Base-by-base conservation (phyloP, 2,797 vertebrate species). In the Leontocebus nigricollis region DNA sequence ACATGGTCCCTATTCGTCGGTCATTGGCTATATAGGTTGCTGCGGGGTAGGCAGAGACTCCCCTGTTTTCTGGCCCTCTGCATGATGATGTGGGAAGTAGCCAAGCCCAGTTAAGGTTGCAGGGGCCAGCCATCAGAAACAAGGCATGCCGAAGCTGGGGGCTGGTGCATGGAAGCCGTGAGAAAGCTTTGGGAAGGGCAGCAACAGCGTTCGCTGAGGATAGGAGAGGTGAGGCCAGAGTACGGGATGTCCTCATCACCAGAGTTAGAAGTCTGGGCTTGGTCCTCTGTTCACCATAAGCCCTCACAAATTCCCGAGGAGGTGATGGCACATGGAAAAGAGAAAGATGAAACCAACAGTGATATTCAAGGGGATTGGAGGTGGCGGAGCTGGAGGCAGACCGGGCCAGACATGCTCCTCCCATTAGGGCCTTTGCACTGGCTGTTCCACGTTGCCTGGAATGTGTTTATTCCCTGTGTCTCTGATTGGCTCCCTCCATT, bases 171-270 rank as follows among this genome's bases (percentile, higher is more conserved):
- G 55, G 55, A 55, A 46, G 30, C 4, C 8, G 19, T 4, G 33
- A 46, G 41, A 64, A 61, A 36, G 57, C 13, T 9, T 30, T 20
- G 0, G 70, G 22, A 19, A 80, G 46, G 27, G 84, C 0, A 7
- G 15, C 20, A 30, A 6, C 41, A 13, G 52, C 1, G 0, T 8
- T 48, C 2, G 27, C 50, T 82, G 1, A 2, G 15, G 39, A 14
- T 0, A 10, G 57, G 70, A 5, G 36, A 19, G 11, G 8, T 6
- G 17, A 61, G 86, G 13, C 46, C 26, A n/a, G 30, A 26, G 11
- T 41, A 10, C n/a, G 12, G 48, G 13, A 22, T 50, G 24, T 80
- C 73, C 88, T 80, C 22, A 26, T 13, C 27, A 20, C 20, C 61
- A 15, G 2, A 8, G 19, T 33, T 20, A 57, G 88, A 27, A 64